Percentiles rank a stretch among this genome's conserved stretches.
Evolutionary conservation across 2,888 invertebrate genomes (phyloP).

Genomic region (Pseudococcus viburni): DNA sequence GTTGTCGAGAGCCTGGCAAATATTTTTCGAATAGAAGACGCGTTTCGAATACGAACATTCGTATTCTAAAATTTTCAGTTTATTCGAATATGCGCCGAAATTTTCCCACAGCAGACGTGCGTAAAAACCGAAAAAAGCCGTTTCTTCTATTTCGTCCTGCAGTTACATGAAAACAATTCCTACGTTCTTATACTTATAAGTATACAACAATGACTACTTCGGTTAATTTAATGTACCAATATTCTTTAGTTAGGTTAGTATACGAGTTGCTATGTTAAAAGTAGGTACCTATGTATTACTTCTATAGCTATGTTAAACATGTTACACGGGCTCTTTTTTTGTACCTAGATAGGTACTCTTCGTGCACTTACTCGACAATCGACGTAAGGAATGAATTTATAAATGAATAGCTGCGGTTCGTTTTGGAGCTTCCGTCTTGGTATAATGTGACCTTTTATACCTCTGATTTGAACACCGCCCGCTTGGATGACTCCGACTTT

Average conservation of each 20-base stretch:
- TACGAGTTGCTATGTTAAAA: too few relatives aligned
- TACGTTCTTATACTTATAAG: too few relatives aligned
- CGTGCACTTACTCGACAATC: slow-evolving; percentile 29
- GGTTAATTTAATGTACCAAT: too few relatives aligned
- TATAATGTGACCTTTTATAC: slow-evolving; percentile 19
- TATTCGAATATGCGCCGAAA: neutral
- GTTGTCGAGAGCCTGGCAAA: slow-evolving; percentile 13
- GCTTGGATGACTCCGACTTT: neutral
- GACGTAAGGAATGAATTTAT: slow-evolving; percentile 55
- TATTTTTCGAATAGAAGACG: neutral
- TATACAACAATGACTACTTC: too few relatives aligned
- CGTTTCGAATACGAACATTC: neutral
- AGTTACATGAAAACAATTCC: too few relatives aligned
- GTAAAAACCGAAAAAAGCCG: neutral
- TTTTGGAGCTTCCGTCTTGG: slow-evolving; percentile 13
- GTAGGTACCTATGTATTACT: too few relatives aligned
- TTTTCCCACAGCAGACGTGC: slow-evolving; percentile 56
- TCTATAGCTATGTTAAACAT: too few relatives aligned
- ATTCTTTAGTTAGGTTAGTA: too few relatives aligned
- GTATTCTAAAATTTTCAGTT: slow-evolving; percentile 38
- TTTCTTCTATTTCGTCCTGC: slow-evolving; percentile 15
- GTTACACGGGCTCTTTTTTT: too few relatives aligned
- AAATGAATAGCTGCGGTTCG: neutral
- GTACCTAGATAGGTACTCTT: neutral
- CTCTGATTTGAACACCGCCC: slow-evolving; percentile 58